A percentile compares a stretch with the other conserved stretches of the same genome.
phyloP scores from a whole-genome alignment of 1,140 invertebrate species.

The Chironomus striatipennis region DNA sequence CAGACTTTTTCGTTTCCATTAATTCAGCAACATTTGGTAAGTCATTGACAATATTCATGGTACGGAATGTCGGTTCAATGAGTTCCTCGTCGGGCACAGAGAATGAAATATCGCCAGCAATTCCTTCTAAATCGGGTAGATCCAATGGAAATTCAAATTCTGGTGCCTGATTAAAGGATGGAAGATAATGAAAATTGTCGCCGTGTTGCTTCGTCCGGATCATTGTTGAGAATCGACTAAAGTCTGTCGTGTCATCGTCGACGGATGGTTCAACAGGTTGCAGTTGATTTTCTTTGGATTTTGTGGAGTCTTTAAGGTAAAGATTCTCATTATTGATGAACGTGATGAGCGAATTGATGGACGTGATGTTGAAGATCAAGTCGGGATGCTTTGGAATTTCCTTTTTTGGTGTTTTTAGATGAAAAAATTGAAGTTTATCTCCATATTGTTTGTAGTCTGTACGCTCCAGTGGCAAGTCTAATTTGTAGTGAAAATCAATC shows the following conservation, averaged over 20 bases:
- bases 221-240: not conserved
- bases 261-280: not conserved
- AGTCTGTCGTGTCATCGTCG: constrained; percentile 11
- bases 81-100: not conserved
- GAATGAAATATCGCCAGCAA: constrained; percentile 4
- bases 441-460: not conserved
- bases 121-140: not conserved
- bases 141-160: constrained; percentile 12
- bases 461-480: not conserved
- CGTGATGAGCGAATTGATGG: not conserved
- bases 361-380: not conserved
- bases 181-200: constrained; percentile 4
- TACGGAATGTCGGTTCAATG: not conserved
- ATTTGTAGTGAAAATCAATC: not conserved
- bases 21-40: constrained; percentile 12
- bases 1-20: not conserved
- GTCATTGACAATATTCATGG: not conserved
- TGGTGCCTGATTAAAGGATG: not conserved
- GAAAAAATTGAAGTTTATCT: constrained; percentile 12
- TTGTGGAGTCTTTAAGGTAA: not conserved
- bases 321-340: constrained; percentile 4
- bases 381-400: not conserved
- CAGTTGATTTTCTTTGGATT: not conserved
- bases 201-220: not conserved
- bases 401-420: not conserved